Base-by-base conservation (phyloP, 2,888 invertebrate genomes). In the Thecophora atra region DNA sequence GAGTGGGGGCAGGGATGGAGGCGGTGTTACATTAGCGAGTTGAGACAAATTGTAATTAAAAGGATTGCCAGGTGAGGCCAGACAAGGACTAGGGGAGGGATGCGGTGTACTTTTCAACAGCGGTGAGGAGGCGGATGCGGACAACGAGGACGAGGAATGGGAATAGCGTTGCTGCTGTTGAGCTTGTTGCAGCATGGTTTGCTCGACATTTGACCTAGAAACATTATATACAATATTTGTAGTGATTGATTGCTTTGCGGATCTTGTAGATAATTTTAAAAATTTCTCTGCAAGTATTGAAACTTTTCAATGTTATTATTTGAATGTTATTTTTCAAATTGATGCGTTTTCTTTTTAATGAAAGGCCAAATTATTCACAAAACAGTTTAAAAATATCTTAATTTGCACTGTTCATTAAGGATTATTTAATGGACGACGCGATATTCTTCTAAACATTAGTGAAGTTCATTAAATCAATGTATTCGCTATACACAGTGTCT, bases 131-230 rank as follows among this genome's bases (percentile, higher is more conserved):
- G 73, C 24, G 71, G n/a, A 65, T 62, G 58, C 73, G 71, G 69
- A 24, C 24, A 60, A 71, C 70, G 64, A 73, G 66, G 70, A 76
- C 42, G 73, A 42, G 54, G 54, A 67, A 70, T 76, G 78, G 78
- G 75, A 79, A 77, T 78, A 80, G 77, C 79, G 76, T 71, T 77
- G 80, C 76, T 76, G 77, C 75, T 76, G 77, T 77, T 79, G 79
- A 76, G 77, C 79, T 81, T 85, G 85, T 83, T 84, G 84, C 83
- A 84, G 84, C 83, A 84, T 79, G 81, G 83, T 81, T 82, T 82
- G 85, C 82, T 85, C 83, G 83, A 85, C 81, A 85, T 85, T 86
- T 81, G 85, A 87, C 86, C 86, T 87, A 87, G 87, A 87, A 87
- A 87, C 86, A 87, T 87, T 87, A 86, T 86, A 86, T 83, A 85